These are phyloP conservation scores for Sebastes steindachneri DNA, from an alignment of 2,797 vertebrate genomes.

Conservation along the genomic window DNA sequence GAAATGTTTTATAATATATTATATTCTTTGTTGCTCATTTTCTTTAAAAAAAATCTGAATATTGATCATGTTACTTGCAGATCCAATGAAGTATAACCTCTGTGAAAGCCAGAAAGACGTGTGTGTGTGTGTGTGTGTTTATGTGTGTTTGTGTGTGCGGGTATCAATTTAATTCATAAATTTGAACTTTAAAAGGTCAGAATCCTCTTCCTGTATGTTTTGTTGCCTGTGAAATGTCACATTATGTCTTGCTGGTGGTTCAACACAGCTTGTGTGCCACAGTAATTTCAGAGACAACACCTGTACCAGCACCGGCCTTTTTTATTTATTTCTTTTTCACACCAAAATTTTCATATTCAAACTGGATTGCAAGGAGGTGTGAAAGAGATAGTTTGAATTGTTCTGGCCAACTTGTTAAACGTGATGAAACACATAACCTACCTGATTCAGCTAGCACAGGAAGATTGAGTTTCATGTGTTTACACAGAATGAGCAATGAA, in stretches of 20 bases:
- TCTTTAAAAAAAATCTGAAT: neutral
- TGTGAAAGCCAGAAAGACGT: neutral
- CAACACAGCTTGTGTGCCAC: constrained; percentile 23
- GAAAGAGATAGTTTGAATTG: neutral
- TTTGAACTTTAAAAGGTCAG: constrained; percentile 72
- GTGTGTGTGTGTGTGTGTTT: neutral
- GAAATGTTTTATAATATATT: neutral
- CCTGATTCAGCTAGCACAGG: neutral
- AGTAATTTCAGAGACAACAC: constrained; percentile 38
- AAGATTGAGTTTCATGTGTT: constrained; percentile 14
- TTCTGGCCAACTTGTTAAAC: neutral
- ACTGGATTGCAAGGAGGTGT: neutral
- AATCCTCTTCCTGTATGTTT: constrained; percentile 57
- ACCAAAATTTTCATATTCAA: constrained; percentile 12
- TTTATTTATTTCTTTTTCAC: neutral
- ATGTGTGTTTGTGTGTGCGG: neutral
- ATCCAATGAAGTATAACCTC: neutral
- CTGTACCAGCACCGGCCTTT: neutral
- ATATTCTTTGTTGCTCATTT: neutral
- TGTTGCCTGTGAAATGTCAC: constrained; percentile 73
- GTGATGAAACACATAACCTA: neutral
- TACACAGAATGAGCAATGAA: constrained; percentile 22
- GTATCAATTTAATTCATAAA: constrained; percentile 44
- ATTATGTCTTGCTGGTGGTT: constrained; percentile 59
- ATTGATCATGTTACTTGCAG: neutral